Evolutionary conservation across 2,113 vertebrate genomes (phyloP), one percentile per base, ranked within the genome.

Genomic region (Zosterops lateralis): DNA sequence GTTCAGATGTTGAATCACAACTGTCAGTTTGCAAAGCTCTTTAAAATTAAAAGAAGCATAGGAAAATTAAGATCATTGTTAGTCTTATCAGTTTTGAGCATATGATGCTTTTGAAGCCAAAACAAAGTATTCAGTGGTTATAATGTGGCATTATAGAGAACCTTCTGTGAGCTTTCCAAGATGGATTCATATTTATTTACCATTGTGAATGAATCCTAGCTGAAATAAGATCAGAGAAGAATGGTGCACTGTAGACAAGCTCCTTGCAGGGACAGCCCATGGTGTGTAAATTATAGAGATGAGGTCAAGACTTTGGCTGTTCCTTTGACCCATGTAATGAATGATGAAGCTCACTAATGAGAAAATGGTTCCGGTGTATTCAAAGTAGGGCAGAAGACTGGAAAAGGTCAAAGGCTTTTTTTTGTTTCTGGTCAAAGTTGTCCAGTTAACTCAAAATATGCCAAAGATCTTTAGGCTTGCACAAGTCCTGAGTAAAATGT

Each of bases 311-410:
- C 81, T 94, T 74, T 11, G 42, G n/a, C 50, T 77, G 12, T 89
- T 90, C 34, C 71, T 54, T 80, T 94, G 84, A 95, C 70, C 94
- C 44, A 2, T 95, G 42, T 92, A 94, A 94, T 96, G 75, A 93
- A 67, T 60, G 79, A 62, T 80, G 73, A 92, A 86, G 62, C 91
- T 95, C 45, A 57, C 90, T 96, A 96, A 94, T 90, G 81, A 96
- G 88, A 88, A 92, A 87, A 87, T 68, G 76, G 88, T 96, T 96
- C 93, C 19, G 25, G 90, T 91, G 84, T 76, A 92, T 89, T 90
- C 83, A 50, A 31, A 95, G 57, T 65, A 79, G 56, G 64, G 48
- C 77, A 92, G 64, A 70, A 71, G 40, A 66, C 66, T 93, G 40
- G n/a, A 53, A 87, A 71, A 88, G 71, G 76, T 95, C 87, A 95